Conservation (phyloP, 2,113 vertebrate species). For the Irena cyanogastra region DNA sequence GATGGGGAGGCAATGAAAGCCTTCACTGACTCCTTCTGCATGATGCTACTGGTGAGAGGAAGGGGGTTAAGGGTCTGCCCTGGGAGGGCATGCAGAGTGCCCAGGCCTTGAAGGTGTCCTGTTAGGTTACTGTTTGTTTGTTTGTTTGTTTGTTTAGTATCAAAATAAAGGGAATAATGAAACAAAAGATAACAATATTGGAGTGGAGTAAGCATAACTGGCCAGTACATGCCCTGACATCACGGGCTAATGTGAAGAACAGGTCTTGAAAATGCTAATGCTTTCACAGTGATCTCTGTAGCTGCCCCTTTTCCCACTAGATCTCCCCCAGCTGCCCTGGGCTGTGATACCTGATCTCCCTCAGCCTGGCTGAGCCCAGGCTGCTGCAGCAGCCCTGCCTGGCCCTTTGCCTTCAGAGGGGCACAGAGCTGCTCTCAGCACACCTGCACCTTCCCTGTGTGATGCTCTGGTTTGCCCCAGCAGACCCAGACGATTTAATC, state of each 20-base stretch:
- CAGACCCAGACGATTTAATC: rapidly evolving
- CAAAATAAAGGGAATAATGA: not conserved
- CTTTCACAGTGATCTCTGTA: not conserved
- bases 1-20: not conserved
- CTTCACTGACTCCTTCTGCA: not conserved
- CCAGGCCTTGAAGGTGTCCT: not conserved
- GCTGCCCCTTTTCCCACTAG: not conserved
- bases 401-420: not conserved
- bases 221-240: not conserved
- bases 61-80: not conserved
- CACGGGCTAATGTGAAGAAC: not conserved
- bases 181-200: not conserved
- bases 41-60: not conserved
- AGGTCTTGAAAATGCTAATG: not conserved
- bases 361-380: not conserved
- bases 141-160: not conserved
- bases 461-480: not conserved
- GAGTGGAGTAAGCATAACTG: not conserved
- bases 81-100: not conserved
- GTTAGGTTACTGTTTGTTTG: not conserved
- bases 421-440: not conserved
- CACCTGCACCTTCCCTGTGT: not conserved
- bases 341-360: not conserved
- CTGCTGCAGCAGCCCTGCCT: not conserved
- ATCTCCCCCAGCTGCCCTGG: too few species aligned